Conservation (phyloP, 2,797 vertebrate genomes). For the Platyrinchus mystaceus region DNA sequence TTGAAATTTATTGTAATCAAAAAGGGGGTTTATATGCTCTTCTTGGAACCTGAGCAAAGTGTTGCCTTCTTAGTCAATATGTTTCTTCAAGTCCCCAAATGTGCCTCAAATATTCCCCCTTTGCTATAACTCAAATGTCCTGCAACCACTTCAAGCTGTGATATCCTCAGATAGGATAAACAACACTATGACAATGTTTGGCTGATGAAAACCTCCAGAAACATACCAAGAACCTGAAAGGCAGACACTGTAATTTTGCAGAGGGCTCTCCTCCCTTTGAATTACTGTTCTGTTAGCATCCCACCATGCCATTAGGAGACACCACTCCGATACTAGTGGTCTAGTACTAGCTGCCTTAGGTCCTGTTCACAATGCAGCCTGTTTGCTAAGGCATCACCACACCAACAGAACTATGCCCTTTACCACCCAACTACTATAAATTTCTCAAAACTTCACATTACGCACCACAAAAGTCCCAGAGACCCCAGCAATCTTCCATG, state of each 20-base stretch:
- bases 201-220: slow-evolving; percentile 21
- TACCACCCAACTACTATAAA: background rate
- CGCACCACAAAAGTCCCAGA: background rate
- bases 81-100: background rate
- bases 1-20: background rate
- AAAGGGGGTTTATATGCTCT: background rate
- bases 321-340: background rate
- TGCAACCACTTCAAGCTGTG: background rate
- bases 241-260: background rate
- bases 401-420: background rate
- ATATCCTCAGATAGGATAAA: background rate
- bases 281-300: background rate
- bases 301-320: slow-evolving; percentile 2
- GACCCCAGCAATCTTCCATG: background rate
- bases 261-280: slow-evolving; percentile 1
- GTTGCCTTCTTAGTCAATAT: background rate
- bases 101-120: background rate
- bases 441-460: background rate
- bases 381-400: background rate
- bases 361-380: background rate
- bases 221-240: background rate
- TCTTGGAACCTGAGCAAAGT: background rate
- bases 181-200: background rate
- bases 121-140: background rate
- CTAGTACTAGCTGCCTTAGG: background rate